Conservation (phyloP, 2,888 invertebrate genomes). For the Dryobota labecula region DNA sequence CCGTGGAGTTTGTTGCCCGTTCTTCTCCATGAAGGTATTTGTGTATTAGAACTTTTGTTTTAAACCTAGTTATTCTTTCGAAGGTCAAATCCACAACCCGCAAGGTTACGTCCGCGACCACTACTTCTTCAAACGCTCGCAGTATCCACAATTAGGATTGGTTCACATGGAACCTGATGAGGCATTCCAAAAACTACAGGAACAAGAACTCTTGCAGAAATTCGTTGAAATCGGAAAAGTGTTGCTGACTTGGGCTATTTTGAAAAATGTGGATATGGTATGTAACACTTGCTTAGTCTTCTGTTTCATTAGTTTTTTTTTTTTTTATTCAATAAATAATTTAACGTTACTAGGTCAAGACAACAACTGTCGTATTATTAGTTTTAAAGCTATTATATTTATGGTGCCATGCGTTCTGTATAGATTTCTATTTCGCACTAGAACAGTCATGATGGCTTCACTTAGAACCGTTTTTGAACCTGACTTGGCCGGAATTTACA, state of each 20-base stretch:
- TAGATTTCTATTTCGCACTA: neutral
- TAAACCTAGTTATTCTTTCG: conserved; percentile 1
- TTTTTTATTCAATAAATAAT: neutral
- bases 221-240: conserved; percentile 99
- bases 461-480: neutral
- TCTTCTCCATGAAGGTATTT: no score
- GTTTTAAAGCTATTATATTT: neutral
- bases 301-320: neutral
- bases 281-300: conserved; percentile 37
- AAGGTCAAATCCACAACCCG: conserved; percentile 99
- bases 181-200: conserved; percentile 97
- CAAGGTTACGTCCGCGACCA: conserved; percentile 98
- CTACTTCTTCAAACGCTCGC: conserved; percentile 98
- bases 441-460: no score
- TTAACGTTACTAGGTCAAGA: neutral
- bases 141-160: conserved; percentile 98
- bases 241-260: conserved; percentile 96
- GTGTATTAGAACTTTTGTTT: neutral
- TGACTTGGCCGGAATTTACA: neutral
- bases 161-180: conserved; percentile 98
- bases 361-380: neutral
- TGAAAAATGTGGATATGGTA: conserved; percentile 97
- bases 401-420: neutral
- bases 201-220: conserved; percentile 97
- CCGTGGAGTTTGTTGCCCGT: no score